Evolutionary conservation across 2,113 vertebrate species (phyloP).

Genomic region (Fukomys damarensis): DNA sequence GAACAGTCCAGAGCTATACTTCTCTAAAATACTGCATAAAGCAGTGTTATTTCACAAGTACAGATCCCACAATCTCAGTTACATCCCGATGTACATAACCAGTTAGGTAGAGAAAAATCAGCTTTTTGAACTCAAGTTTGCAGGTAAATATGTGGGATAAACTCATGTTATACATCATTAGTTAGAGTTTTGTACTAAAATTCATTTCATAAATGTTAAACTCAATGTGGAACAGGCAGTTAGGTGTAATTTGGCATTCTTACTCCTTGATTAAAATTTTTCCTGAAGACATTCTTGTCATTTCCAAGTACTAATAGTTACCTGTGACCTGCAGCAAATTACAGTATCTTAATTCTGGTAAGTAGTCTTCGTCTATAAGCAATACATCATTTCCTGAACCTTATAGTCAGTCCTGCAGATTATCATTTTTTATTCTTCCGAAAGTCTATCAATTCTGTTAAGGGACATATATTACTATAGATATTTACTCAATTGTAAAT

Average conservation of each 20-base stretch:
- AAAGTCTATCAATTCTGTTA: background rate
- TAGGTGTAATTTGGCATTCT: background rate
- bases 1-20: background rate
- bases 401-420: background rate
- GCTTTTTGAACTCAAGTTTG: background rate
- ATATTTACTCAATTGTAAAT: background rate
- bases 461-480: background rate
- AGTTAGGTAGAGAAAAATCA: background rate
- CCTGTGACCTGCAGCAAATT: background rate
- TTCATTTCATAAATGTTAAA: constrained; percentile 13
- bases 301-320: background rate
- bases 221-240: background rate
- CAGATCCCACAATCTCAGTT: background rate
- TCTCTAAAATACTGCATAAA: background rate
- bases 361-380: background rate
- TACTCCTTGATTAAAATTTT: background rate
- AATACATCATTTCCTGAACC: background rate
- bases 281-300: background rate
- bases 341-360: background rate
- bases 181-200: constrained; percentile 22
- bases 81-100: constrained; percentile 18
- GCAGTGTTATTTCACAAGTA: constrained; percentile 22
- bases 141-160: background rate
- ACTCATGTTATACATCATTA: constrained; percentile 7
- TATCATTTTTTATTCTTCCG: background rate